These are phyloP conservation scores for Alloscopus bannaensis DNA, from an alignment of 2,888 invertebrate species.

Conservation along the genomic window DNA sequence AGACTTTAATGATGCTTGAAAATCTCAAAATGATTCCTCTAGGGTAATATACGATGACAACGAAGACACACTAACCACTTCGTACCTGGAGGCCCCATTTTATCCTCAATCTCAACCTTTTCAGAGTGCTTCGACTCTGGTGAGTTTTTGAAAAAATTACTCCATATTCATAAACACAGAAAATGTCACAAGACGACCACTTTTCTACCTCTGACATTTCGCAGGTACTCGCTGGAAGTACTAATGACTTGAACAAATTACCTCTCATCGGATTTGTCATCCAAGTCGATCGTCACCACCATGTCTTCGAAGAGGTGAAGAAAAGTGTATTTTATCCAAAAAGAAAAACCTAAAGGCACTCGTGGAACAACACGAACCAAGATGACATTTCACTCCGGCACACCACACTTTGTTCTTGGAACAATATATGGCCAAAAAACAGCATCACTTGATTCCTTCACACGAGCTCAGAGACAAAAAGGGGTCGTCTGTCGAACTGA, in stretches of 20 bases:
- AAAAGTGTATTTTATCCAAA: too few relatives aligned
- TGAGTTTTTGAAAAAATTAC: too few relatives aligned
- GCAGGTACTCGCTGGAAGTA: neutral
- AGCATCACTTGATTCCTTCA: neutral
- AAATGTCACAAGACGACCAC: neutral
- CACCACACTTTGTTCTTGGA: neutral
- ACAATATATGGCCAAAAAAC: neutral
- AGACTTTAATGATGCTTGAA: conserved; percentile 52
- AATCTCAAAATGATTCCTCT: conserved; percentile 52
- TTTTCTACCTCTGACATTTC: conserved; percentile 8
- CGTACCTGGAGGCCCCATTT: conserved; percentile 46
- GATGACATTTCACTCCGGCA: too few relatives aligned
- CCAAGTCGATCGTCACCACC: conserved; percentile 53
- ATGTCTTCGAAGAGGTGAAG: conserved; percentile 23
- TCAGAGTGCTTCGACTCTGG: too few relatives aligned
- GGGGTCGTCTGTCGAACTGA: too few relatives aligned
- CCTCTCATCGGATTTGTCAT: conserved; percentile 59
- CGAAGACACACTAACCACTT: conserved; percentile 46
- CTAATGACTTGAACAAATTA: conserved; percentile 30
- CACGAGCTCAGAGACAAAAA: too few relatives aligned
- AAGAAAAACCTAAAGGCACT: too few relatives aligned
- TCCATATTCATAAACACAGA: neutral
- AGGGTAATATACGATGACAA: conserved; percentile 57
- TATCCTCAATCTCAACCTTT: neutral
- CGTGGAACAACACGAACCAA: too few relatives aligned